phyloP scores from a whole-genome alignment of 2,113 vertebrate species.

The Gadus chalcogrammus region DNA sequence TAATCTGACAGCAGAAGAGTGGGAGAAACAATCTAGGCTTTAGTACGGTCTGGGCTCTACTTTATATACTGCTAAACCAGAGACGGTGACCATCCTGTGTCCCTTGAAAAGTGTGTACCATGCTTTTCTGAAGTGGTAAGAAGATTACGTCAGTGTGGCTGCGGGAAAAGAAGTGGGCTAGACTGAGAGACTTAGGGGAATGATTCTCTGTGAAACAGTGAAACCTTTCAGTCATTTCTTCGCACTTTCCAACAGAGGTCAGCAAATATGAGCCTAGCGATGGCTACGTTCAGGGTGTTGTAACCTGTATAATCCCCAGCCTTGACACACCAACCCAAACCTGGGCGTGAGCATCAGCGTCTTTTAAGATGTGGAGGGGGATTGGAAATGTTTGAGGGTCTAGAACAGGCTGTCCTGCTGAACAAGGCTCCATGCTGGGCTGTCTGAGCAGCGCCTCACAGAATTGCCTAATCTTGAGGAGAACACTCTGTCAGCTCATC shows the following conservation, averaged over 20 bases:
- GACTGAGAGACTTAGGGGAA: slow-evolving; percentile 12
- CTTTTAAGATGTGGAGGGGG: no score
- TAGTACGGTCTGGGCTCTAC: slow-evolving; percentile 29
- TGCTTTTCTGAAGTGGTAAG: slow-evolving; percentile 11
- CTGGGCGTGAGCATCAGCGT: no score
- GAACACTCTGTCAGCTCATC: no score
- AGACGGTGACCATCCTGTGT: slow-evolving; percentile 32
- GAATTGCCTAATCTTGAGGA: no score
- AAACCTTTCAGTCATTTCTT: slow-evolving; percentile 1
- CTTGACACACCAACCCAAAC: background rate
- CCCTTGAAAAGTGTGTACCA: slow-evolving; percentile 12
- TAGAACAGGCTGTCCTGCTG: no score
- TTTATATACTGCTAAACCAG: slow-evolving; percentile 4
- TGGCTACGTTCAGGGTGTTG: no score
- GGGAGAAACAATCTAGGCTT: slow-evolving; percentile 16
- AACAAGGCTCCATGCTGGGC: no score
- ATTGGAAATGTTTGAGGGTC: no score
- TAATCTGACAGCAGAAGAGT: slow-evolving; percentile 25
- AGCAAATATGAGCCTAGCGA: slow-evolving; percentile 15
- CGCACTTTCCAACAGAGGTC: slow-evolving; percentile 8
- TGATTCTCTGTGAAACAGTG: background rate
- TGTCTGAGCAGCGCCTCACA: no score
- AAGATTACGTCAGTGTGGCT: background rate
- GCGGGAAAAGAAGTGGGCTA: slow-evolving; percentile 7
- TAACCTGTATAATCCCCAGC: slow-evolving; percentile 1